Evolutionary conservation across 2,888 invertebrate genomes (phyloP), one percentile per base, ranked within the genome.

Genomic region (Cephus pygmeus): DNA sequence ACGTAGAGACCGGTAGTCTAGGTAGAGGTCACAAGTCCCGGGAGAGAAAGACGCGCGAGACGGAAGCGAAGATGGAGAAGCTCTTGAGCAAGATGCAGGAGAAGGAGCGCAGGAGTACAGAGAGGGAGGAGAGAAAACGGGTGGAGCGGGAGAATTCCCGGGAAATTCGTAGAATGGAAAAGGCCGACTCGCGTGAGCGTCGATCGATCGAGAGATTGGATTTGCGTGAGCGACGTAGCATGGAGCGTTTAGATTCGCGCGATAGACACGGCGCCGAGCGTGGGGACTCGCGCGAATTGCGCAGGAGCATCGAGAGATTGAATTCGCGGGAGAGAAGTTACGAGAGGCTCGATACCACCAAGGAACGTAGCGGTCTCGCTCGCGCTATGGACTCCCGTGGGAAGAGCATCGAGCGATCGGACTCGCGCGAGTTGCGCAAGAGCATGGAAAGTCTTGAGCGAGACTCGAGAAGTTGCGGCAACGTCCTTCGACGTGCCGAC

Each of bases 1-100:
- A 85, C 76, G 86, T 89, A 1, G 90, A 91, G 79, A 91, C 91
- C 1, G 90, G 91, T 76, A 91, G 91, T 76, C 87, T 91, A 79
- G 91, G 90, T 6, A 83, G 91, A 4, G 85, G 84, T 34, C 85
- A 87, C 73, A 87, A 82, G 73, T 82, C 83, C 3, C 80, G 85
- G 2, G 90, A 91, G 4, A 88, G 87, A 40, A 87, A 86, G 56
- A 80, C 79, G 4, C 83, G 85, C 1, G 89, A 90, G 1, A 81
- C 77, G 1, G 90, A 88, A 30, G 79, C 80, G 0, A 88, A 85
- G 31, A 15, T 85, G 12, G 90, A 89, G 23, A 87, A 87, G 69
- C 78, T 81, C 0, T 76, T 85, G 33, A 79, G 85, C 0, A 90
- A 87, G 73, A 79, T 85, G 68, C 83, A 86, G 30, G 89, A 91